Conservation (phyloP, 2,797 vertebrate species). For the Pristis pectinata region DNA sequence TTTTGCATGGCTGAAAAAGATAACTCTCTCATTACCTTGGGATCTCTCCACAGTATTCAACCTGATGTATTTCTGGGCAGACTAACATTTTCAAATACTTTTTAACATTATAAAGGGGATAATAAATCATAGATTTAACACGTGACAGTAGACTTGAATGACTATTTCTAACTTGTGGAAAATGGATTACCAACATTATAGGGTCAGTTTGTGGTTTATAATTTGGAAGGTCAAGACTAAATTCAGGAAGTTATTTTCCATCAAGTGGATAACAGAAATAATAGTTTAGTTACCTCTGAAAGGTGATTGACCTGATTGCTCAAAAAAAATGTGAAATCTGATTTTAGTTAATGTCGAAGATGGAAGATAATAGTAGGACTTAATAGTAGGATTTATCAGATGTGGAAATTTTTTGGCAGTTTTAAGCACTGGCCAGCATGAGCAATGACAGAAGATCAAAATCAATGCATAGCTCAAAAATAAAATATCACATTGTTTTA, state of each 20-base stretch:
- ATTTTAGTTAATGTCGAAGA: constrained; percentile 23
- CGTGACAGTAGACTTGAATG: not conserved
- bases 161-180: not conserved
- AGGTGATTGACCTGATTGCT: constrained; percentile 22
- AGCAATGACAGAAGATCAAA: not conserved
- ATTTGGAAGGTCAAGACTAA: not conserved
- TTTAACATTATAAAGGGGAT: not conserved
- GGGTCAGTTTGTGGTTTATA: not conserved
- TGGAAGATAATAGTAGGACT: not conserved
- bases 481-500: not conserved
- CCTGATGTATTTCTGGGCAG: not conserved
- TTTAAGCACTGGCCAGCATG: not conserved
- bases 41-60: not conserved
- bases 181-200: not conserved
- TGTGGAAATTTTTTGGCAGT: not conserved
- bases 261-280: not conserved
- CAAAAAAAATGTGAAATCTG: constrained; percentile 15
- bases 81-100: not conserved
- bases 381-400: not conserved
- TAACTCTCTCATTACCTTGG: not conserved
- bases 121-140: not conserved
- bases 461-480: not conserved
- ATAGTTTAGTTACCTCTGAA: not conserved
- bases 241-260: not conserved
- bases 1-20: not conserved